Evolutionary conservation across 2,113 vertebrate genomes (phyloP).

Genomic region (Cryptomyrus ogoouensis): DNA sequence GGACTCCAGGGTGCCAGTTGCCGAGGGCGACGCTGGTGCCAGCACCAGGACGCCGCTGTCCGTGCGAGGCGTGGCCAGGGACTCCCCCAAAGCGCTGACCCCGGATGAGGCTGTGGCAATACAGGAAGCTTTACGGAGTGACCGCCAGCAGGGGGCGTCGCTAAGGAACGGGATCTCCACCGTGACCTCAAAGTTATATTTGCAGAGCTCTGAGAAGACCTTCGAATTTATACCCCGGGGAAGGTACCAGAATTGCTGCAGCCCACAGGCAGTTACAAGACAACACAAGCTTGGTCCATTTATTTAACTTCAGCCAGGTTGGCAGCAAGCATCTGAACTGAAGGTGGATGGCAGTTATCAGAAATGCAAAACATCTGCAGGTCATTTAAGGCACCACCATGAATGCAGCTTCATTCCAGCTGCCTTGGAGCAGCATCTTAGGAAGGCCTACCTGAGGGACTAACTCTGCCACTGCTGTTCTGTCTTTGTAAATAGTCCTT

Average conservation of each 20-base stretch:
- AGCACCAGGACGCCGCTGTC: conserved; percentile 53
- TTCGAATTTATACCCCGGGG: not conserved
- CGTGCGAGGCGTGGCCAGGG: conserved; percentile 63
- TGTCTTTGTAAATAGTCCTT: conserved; percentile 80
- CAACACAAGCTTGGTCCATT: not conserved
- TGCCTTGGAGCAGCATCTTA: not conserved
- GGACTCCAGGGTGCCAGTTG: conserved; percentile 54
- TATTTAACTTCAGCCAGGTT: not conserved
- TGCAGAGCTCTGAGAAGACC: not conserved
- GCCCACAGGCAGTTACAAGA: not conserved
- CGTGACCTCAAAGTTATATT: not conserved
- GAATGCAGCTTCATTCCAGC: not conserved
- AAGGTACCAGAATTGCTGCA: not conserved
- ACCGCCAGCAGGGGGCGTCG: not conserved
- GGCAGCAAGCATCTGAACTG: not conserved
- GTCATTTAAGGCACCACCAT: not conserved
- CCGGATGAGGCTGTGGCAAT: conserved; percentile 53
- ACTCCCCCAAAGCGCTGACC: conserved; percentile 67
- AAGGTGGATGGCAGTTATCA: not conserved
- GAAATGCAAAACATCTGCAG: not conserved
- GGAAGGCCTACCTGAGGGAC: conserved; percentile 70
- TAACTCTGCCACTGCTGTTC: conserved; percentile 74
- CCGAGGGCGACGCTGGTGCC: conserved; percentile 53
- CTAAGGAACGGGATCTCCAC: not conserved
- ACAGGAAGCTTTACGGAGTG: not conserved